Conservation (phyloP, 2,113 vertebrate species). For the Podocnemis expansa region DNA sequence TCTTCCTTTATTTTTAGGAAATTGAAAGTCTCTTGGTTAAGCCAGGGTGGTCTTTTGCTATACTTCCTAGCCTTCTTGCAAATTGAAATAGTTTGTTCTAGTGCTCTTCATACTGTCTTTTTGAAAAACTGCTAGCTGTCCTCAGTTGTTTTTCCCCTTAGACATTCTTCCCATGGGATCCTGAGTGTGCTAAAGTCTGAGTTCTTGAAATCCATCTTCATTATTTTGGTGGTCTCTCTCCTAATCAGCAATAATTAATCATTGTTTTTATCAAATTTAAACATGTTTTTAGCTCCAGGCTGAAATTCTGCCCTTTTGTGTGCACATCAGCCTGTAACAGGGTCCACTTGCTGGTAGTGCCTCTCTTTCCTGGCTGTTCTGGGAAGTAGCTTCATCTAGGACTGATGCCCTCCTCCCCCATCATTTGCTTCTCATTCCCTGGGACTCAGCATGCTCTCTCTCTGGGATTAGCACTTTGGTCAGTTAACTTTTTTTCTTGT, state of each 20-base stretch:
- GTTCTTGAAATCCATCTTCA: too few relatives aligned
- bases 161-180: too few relatives aligned
- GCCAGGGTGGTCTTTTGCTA: too few relatives aligned
- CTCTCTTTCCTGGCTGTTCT: neutral
- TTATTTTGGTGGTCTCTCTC: too few relatives aligned
- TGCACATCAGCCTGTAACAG: neutral
- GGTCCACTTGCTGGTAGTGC: neutral
- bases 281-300: neutral
- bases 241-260: neutral
- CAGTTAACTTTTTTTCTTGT: neutral
- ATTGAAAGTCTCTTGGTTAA: too few relatives aligned
- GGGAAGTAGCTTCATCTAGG: neutral
- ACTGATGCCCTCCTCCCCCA: neutral
- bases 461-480: neutral
- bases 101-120: too few relatives aligned
- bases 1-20: too few relatives aligned
- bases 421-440: neutral
- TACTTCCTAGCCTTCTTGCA: too few relatives aligned
- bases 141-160: too few relatives aligned
- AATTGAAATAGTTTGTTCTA: too few relatives aligned
- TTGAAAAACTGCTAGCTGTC: too few relatives aligned
- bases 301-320: neutral
- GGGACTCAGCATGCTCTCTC: neutral
- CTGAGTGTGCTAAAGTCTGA: too few relatives aligned
- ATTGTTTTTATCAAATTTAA: neutral